Evolutionary conservation across 2,113 vertebrate species (phyloP).

Genomic region (Alosa alosa): DNA sequence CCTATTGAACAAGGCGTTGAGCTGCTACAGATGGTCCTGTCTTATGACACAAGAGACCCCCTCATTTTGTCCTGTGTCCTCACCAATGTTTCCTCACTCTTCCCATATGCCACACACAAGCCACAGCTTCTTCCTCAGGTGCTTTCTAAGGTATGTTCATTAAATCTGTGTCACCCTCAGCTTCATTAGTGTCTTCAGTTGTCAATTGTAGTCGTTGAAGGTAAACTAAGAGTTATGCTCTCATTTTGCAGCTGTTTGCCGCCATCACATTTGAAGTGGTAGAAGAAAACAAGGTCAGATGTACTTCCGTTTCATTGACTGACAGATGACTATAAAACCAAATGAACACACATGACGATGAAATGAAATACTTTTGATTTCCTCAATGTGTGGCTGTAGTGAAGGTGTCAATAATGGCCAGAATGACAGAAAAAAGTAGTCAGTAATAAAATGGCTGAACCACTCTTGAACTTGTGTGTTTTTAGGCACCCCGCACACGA

Average conservation of each 20-base stretch:
- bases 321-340: background rate
- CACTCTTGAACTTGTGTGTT: background rate
- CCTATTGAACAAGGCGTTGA: conserved; percentile 85
- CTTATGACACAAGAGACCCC: conserved; percentile 88
- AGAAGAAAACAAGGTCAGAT: conserved; percentile 84
- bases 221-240: conserved; percentile 29
- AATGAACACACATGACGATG: background rate
- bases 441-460: background rate
- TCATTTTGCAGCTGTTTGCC: conserved; percentile 79
- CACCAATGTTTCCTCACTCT: conserved; percentile 87
- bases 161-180: background rate
- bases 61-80: conserved; percentile 92
- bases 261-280: conserved; percentile 86
- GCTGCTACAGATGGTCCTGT: conserved; percentile 84
- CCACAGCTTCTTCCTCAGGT: conserved; percentile 82
- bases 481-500: conserved; percentile 84
- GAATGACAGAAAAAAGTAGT: background rate
- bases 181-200: background rate
- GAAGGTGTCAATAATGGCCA: background rate
- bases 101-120: conserved; percentile 84
- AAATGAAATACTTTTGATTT: background rate
- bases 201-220: background rate
- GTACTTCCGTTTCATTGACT: background rate
- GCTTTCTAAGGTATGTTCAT: conserved; percentile 81
- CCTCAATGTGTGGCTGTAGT: background rate